Percentiles rank a stretch among this genome's conserved stretches.
phyloP scores from a whole-genome alignment of 2,113 vertebrate species.

The Daphoenositta chrysoptera region DNA sequence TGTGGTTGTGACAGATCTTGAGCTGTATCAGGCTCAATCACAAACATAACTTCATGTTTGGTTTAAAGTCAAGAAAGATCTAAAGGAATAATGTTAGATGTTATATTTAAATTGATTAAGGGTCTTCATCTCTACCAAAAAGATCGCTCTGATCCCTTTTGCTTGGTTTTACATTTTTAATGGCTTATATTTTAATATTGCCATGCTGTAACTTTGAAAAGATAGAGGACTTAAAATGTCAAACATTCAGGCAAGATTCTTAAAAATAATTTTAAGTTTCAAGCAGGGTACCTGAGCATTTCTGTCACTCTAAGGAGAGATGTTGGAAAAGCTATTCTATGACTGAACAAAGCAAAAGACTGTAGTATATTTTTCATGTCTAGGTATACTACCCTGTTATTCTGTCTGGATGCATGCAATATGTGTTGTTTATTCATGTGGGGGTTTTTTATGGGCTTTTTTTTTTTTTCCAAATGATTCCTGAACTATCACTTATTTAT shows the following conservation, averaged over 20 bases:
- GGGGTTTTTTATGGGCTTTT: rapidly evolving
- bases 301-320: background rate
- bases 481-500: background rate
- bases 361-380: background rate
- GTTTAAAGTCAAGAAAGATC: background rate
- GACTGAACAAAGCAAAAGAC: background rate
- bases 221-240: background rate
- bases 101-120: background rate
- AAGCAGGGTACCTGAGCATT: background rate
- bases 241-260: background rate
- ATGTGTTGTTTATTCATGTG: background rate
- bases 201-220: background rate
- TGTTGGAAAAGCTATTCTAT: background rate
- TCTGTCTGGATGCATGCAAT: background rate
- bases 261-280: background rate
- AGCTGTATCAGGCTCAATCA: background rate
- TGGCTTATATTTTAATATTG: background rate
- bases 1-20: background rate
- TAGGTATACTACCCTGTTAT: background rate
- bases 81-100: background rate
- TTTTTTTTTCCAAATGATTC: background rate
- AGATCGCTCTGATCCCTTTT: background rate
- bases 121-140: background rate
- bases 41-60: background rate
- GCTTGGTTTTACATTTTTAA: background rate